These are phyloP conservation scores for Latheticus oryzae DNA, from an alignment of 2,888 invertebrate genomes.

Conservation along the genomic window DNA sequence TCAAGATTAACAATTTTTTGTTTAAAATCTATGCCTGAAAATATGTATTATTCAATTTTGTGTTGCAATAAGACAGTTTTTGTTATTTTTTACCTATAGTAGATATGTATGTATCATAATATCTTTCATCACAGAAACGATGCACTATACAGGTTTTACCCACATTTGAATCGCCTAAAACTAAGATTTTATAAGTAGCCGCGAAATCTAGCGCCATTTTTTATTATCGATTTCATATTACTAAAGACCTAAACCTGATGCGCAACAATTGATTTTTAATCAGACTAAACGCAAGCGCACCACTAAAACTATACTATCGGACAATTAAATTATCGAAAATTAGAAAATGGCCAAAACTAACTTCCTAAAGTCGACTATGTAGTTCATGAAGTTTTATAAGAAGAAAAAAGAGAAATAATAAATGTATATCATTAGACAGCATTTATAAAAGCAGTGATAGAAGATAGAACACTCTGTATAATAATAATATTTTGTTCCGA, in stretches of 20 bases:
- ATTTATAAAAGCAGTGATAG: too few species aligned
- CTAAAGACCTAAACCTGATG: conserved; percentile 41
- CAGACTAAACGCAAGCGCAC: conserved; percentile 35
- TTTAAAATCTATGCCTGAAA: conserved; percentile 90
- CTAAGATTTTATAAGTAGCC: conserved; percentile 87
- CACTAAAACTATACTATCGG: too few species aligned
- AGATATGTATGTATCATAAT: conserved; percentile 91
- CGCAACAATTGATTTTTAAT: conserved; percentile 53
- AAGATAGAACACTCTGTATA: too few species aligned
- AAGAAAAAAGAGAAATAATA: too few species aligned
- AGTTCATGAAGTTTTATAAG: too few species aligned
- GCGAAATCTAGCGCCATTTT: conserved; percentile 87
- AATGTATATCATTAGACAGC: too few species aligned
- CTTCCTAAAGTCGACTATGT: too few species aligned
- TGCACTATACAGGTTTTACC: conserved; percentile 92
- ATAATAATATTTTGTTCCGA: too few species aligned
- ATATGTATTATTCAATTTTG: conserved; percentile 14
- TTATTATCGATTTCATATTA: conserved; percentile 49
- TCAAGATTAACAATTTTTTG: conserved; percentile 90
- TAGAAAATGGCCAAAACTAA: too few species aligned
- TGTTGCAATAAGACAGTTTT: not conserved
- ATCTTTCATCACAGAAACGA: conserved; percentile 89
- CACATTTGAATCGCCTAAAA: conserved; percentile 89
- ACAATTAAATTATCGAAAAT: too few species aligned
- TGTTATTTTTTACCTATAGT: conserved; percentile 80